A percentile compares a stretch with the other conserved stretches of the same genome.
These are phyloP conservation scores for Gallirallus australis DNA, from an alignment of 2,797 vertebrate genomes.

Conservation along the genomic window DNA sequence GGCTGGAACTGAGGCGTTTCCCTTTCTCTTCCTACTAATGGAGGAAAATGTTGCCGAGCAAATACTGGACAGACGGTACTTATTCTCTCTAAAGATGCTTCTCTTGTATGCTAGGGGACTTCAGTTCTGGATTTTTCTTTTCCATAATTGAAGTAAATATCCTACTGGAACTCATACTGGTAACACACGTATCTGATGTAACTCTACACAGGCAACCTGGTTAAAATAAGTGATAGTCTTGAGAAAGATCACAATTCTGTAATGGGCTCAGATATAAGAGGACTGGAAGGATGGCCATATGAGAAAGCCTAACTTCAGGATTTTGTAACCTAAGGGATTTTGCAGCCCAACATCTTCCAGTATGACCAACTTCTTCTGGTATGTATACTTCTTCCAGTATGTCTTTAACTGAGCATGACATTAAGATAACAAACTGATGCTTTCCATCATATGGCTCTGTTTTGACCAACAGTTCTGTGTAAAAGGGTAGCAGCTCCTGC, in stretches of 20 bases:
- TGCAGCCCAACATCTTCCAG: background rate
- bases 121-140: background rate
- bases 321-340: background rate
- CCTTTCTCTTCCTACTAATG: background rate
- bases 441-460: background rate
- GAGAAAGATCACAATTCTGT: background rate
- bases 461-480: background rate
- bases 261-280: background rate
- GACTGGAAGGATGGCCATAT: background rate
- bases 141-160: background rate
- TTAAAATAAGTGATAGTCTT: background rate
- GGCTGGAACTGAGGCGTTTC: background rate
- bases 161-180: background rate
- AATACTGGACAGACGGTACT: background rate
- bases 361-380: background rate
- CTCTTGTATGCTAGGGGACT: background rate
- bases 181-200: background rate
- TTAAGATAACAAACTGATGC: background rate
- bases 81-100: background rate
- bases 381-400: background rate
- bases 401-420: background rate
- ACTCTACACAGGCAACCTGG: background rate
- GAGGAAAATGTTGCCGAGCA: background rate
- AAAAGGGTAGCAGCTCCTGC: background rate
- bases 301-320: background rate